Percentiles rank a stretch among this genome's conserved stretches.
phyloP scores from a whole-genome alignment of 2,797 vertebrate species.

The Macroramphosus scolopax region DNA sequence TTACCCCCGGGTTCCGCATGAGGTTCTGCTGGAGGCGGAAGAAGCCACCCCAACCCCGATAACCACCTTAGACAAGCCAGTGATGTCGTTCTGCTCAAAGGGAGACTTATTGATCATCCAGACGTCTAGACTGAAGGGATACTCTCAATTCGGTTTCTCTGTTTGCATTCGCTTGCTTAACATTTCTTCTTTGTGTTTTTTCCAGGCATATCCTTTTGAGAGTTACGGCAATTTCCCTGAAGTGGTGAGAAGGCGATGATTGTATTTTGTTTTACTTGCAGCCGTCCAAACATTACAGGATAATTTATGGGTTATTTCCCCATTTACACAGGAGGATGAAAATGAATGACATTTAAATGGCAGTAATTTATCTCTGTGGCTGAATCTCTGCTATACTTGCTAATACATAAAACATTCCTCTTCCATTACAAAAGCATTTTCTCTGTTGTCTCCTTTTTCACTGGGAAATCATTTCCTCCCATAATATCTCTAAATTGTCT shows the following conservation, averaged over 20 bases:
- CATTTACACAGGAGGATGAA: conserved; percentile 35
- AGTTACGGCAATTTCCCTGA: conserved; percentile 6
- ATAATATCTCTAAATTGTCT: conserved; percentile 34
- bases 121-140: conserved; percentile 17
- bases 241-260: not conserved
- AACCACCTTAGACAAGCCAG: too few species aligned
- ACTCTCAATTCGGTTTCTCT: too few species aligned
- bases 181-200: conserved; percentile 5
- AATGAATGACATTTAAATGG: conserved; percentile 35
- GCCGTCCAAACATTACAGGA: conserved; percentile 13
- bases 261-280: conserved; percentile 15
- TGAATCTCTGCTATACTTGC: conserved; percentile 24
- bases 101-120: conserved; percentile 35
- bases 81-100: too few species aligned
- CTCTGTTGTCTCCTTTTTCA: conserved; percentile 26
- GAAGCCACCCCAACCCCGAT: too few species aligned
- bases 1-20: too few species aligned
- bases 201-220: too few species aligned
- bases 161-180: not conserved
- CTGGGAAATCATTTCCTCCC: conserved; percentile 27
- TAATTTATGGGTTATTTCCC: conserved; percentile 40
- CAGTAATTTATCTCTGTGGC: conserved; percentile 29
- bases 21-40: too few species aligned
- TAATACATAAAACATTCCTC: conserved; percentile 36
- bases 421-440: conserved; percentile 44